Conservation (phyloP, 2,797 vertebrate genomes). For the Coranthus polyacanthus region DNA sequence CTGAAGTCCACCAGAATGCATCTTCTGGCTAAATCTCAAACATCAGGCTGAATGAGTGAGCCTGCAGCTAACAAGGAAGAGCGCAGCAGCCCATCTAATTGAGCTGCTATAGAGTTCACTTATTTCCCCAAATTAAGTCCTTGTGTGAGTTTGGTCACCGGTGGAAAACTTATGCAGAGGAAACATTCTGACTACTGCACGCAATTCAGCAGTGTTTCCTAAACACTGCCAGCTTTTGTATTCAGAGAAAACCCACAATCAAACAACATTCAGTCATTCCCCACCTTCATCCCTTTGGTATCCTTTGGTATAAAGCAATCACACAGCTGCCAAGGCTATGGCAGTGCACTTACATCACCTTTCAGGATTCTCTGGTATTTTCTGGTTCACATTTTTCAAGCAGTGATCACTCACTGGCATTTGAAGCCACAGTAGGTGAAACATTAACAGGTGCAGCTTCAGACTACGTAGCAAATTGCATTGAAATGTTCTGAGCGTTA, state of each 20-base stretch:
- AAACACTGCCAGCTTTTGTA: constrained; percentile 18
- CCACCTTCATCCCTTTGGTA: constrained; percentile 36
- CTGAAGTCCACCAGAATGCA: no score
- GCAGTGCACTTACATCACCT: constrained; percentile 56
- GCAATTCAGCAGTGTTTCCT: constrained; percentile 7
- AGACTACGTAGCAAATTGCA: constrained; percentile 8
- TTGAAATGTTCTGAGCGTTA: no score
- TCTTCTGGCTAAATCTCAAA: no score
- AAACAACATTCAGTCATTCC: constrained; percentile 42
- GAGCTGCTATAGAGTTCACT: constrained; percentile 19
- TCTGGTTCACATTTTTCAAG: constrained; percentile 51
- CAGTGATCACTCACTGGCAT: constrained; percentile 23
- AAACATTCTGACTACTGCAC: constrained; percentile 34
- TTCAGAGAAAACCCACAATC: constrained; percentile 38
- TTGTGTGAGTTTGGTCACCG: constrained; percentile 22
- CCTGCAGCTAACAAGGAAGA: no score
- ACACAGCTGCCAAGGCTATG: constrained; percentile 39
- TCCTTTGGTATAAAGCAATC: constrained; percentile 52
- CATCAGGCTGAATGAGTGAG: no score
- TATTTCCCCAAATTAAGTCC: constrained; percentile 25
- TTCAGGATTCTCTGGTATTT: constrained; percentile 38
- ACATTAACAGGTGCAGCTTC: constrained; percentile 10
- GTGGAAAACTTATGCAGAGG: constrained; percentile 12
- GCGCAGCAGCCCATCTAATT: no score
- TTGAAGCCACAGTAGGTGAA: constrained; percentile 13